phyloP scores from a whole-genome alignment of 2,113 vertebrate species.

The Pongo abelii region DNA sequence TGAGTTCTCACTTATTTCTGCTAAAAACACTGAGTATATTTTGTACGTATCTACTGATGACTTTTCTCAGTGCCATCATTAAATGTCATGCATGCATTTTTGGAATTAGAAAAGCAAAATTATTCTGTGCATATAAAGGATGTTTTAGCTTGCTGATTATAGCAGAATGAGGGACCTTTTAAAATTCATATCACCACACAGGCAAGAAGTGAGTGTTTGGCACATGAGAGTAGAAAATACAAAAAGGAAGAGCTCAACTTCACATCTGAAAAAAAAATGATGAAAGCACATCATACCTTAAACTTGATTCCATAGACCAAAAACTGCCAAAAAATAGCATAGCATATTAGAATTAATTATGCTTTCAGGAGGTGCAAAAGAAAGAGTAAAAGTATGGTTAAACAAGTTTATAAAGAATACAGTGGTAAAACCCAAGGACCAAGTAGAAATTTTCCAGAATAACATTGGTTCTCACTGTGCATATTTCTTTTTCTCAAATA shows the following conservation, averaged over 20 bases:
- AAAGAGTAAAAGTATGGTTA: neutral
- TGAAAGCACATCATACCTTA: neutral
- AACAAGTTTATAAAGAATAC: neutral
- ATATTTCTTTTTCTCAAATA: neutral
- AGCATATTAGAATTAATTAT: neutral
- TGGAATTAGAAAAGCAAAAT: neutral
- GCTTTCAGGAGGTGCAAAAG: neutral
- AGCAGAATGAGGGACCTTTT: neutral
- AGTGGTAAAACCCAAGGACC: neutral
- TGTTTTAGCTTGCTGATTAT: neutral
- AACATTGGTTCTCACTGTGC: neutral
- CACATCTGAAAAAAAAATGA: neutral
- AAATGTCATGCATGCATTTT: neutral
- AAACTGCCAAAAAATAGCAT: neutral
- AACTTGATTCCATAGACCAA: neutral
- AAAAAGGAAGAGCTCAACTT: neutral
- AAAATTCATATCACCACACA: neutral
- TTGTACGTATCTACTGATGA: neutral
- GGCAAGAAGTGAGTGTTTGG: neutral
- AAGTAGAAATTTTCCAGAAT: neutral
- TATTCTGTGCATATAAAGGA: neutral
- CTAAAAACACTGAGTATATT: neutral
- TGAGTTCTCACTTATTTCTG: neutral
- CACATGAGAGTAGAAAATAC: neutral
- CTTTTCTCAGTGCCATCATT: neutral